Evolutionary conservation across 2,113 vertebrate genomes (phyloP), one percentile per base, ranked within the genome.

Genomic region (Hippocampus mohnikei): DNA sequence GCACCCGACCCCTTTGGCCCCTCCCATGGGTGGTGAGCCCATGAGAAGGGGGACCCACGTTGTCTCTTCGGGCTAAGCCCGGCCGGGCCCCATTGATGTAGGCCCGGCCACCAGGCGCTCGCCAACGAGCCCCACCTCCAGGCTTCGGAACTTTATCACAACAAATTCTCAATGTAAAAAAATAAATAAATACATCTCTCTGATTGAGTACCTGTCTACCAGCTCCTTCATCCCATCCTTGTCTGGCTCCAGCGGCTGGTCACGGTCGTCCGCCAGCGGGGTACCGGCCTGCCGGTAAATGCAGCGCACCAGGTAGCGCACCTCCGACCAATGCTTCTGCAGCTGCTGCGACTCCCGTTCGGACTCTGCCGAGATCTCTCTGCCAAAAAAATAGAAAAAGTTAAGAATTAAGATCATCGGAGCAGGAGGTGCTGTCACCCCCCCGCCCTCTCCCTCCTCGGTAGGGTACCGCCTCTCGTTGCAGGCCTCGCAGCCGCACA

Each of bases 281-380:
- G 96, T 98, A 58, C 96, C 96, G 1, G 95, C 95, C 83, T 97
- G 96, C 12, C 97, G 95, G 90, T 98, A 98, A 84, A 98, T 95
- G 83, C 96, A 98, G 66, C 96, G 95, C 55, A 98, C 96, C 87
- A 95, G 92, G 87, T 97, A 97, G 62, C 97, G 94, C 63, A 98
- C 95, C 89, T 98, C 97, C 0, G 97, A 96, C 97, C 97, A 98
- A 89, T 94, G 97, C 85, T 95, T 97, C 88, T 98, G 97, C 74
- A 98, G 95, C 87, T 96, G 96, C 89, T 97, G 96, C 11, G 96
- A 95, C 83, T 98, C 97, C 56, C 94, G 92, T 83, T 97, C 96
- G 2, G 94, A 92, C 84, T 98, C 97, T 21, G 94, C 91, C 12
- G 95, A 93, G 79, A 95, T 93, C 86, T 98, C 97, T 86, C 97